phyloP scores from a whole-genome alignment of 2,113 vertebrate species.

The Amblyopsis rosae region DNA sequence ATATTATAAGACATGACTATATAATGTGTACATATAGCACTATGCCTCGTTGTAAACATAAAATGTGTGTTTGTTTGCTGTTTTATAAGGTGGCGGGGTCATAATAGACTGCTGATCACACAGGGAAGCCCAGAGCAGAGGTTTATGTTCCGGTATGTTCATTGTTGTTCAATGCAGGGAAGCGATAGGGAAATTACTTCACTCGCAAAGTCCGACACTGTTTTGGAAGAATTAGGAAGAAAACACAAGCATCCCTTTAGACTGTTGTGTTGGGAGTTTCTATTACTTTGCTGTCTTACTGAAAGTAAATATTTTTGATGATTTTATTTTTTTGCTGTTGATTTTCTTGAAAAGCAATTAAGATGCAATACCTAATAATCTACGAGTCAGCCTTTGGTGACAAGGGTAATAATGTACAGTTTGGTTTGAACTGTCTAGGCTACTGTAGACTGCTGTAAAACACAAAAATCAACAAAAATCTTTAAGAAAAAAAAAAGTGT shows the following conservation, averaged over 20 bases:
- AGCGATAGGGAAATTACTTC: constrained; percentile 66
- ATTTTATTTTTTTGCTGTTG: constrained; percentile 24
- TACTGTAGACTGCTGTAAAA: constrained; percentile 60
- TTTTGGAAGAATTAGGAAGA: constrained; percentile 49
- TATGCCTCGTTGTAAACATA: constrained; percentile 78
- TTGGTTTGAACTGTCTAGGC: constrained; percentile 43
- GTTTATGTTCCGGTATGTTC: constrained; percentile 29
- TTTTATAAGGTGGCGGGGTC: constrained; percentile 56
- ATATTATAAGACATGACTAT: constrained; percentile 69
- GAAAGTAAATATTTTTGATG: constrained; percentile 50
- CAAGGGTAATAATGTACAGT: constrained; percentile 60
- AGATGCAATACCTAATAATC: constrained; percentile 78
- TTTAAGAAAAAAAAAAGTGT: constrained; percentile 7
- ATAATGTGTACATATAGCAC: constrained; percentile 80
- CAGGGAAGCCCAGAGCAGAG: constrained; percentile 28
- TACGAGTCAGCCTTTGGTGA: constrained; percentile 58
- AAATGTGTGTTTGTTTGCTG: constrained; percentile 70
- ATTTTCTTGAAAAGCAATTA: constrained; percentile 66
- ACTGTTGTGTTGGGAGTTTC: constrained; percentile 49
- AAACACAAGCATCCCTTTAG: constrained; percentile 69
- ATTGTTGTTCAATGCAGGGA: constrained; percentile 65
- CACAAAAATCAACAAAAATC: constrained; percentile 24
- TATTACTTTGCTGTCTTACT: constrained; percentile 48
- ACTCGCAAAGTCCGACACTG: constrained; percentile 67
- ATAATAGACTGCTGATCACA: constrained; percentile 53